Base-by-base conservation (phyloP, 1,140 invertebrate species). In the Bradysia coprophila region DNA sequence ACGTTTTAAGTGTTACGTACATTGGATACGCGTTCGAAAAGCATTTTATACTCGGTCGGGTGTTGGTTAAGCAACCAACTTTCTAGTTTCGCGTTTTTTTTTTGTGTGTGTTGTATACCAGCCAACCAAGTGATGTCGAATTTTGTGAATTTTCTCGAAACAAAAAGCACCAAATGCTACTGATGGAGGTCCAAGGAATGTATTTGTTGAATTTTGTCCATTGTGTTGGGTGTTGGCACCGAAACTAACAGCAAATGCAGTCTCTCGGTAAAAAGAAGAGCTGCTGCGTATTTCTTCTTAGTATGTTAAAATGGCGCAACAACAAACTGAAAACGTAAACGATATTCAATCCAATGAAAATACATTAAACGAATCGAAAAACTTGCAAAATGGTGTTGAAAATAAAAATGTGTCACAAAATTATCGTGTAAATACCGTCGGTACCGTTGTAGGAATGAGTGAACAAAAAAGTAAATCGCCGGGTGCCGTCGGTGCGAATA, bases 271-370 rank as follows among this genome's bases (percentile, higher is more conserved):
- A 34, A 34, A 15, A 18, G 36, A 38, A 38, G n/a, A 18, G 36
- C 18, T 38, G 4, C 18, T 18, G 36, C 18, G 16, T 36, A 16
- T 40, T 28, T 22, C 5, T 40, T 40, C 21, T 24, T 19, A 4
- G 18, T 22, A 15, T 23, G 40, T 23, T 32, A 44, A 32, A 22
- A 44, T 44, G 43, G 43, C 43, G 16, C 43, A 44, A 24, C 43
- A 43, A 28, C 43, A 44, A 24, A 34, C 38, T 19, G 43, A 40
- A 20, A 44, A 20, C 20, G 4, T 44, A 40, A 44, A 40, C 22
- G 38, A 44, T 22, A 36, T 44, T 13, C 20, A 19, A 15, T 34
- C 11, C 21, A 40, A n/a, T 23, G 43, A 44, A 34, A 36, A 40
- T 40, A 5, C 15, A 11, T 20, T 18, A 24, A 43, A 38, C 20